Evolutionary conservation across 2,888 invertebrate genomes (phyloP), one percentile per base, ranked within the genome.

Genomic region (Erebia epiphron): DNA sequence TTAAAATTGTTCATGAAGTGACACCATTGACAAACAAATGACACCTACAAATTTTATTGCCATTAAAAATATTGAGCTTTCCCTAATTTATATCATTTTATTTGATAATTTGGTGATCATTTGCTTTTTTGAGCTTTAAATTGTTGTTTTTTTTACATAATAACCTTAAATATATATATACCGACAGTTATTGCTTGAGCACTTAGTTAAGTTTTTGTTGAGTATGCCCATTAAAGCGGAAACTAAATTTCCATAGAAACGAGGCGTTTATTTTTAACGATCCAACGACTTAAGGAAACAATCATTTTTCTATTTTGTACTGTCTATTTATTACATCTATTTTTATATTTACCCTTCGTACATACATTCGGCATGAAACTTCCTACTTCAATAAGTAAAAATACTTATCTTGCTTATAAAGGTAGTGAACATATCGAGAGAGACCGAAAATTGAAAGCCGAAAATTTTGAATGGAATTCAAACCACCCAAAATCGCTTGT

Each of bases 401-500:
- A 87, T 72, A 92, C 94, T 0, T 86, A 85, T 70, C 80, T 86
- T 67, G 87, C 90, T 5, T 95, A 94, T 77, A 86, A 87, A 70
- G 88, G 88, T 78, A 82, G 67, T 57, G 80, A 71, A 73, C 83
- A 74, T 76, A 83, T 84, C 41, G 94, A 95, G 83, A 77, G 80
- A 4, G 70, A 79, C 54, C 82, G 95, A 75, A 89, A 86, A 81
- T 75, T 95, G 21, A 84, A 90, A 74, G 79, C 95, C 0, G 95
- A 95, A 85, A 78, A 91, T 73, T 94, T 95, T 75, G 82, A 88
- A 41, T 95, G 94, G 94, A 92, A 94, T 79, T 73, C 75, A 10
- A 85, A 91, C 61, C 87, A 92, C 68, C 91, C 92, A 46, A 93
- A 94, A 74, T 76, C 91, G 7, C 86, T 95, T 54, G 84, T 88